Base-by-base conservation (phyloP, 2,113 vertebrate species). In the Nyctereutes procyonoides region DNA sequence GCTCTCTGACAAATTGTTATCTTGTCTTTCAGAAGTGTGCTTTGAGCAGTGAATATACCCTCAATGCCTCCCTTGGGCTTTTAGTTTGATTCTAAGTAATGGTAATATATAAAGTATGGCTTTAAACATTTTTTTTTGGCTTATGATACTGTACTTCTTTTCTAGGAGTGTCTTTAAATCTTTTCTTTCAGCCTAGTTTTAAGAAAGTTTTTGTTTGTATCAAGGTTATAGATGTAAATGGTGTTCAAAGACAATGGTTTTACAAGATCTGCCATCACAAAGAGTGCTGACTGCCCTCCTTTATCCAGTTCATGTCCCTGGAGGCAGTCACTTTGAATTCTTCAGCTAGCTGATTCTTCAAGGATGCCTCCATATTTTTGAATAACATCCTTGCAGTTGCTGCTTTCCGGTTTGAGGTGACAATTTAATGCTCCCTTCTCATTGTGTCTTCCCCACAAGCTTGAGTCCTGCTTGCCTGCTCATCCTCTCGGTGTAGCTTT, bases 1-100 rank as follows among this genome's bases (percentile, higher is more conserved):
- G 30, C 96, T 97, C 92, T 97, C 91, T 98, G 97, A 98, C 97
- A 98, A 97, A 98, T 97, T 94, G 96, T 95, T 97, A 88, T 88
- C 98, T 97, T 96, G 95, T 97, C 90, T 97, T 98, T 98, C 94
- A 95, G 87, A 98, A 97, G 92, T 92, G 53, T 92, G 93, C 95
- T 98, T 96, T 97, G 97, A 97, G 97, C 97, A 67, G 62, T 69
- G 93, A 97, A 17, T 94, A 9, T 88, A 62, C 69, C 92, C 95
- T 97, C 88, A 92, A 1, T 58, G 90, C 84, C 81, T 96, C 96
- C 95, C 35, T 87, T 93, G 93, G 96, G 80, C 97, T 98, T 98
- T 97, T 95, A 84, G 95, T 87, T 97, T 96, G 96, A 97, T 85
- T 90, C 88, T 97, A 84, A 92, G 97, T 94, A 96, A 98, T 79